These are phyloP conservation scores for Yponomeuta malinellus DNA, from an alignment of 2,888 invertebrate genomes.

Conservation along the genomic window DNA sequence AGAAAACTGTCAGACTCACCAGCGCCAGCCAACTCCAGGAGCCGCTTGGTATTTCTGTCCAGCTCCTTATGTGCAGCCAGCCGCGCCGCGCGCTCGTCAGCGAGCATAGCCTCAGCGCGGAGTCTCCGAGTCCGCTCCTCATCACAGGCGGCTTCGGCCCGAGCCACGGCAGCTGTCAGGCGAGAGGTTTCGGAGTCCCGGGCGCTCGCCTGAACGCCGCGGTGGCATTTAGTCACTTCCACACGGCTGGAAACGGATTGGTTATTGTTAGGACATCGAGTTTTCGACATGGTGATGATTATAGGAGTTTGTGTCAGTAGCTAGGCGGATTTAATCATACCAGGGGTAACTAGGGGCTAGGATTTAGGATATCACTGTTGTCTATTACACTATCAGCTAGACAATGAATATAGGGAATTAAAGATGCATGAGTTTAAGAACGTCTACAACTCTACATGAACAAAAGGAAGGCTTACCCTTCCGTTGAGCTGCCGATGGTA, in stretches of 20 bases:
- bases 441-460: too few relatives aligned
- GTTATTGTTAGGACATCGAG: neutral
- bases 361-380: too few relatives aligned
- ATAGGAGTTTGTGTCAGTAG: too few relatives aligned
- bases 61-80: constrained; percentile 84
- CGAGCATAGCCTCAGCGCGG: constrained; percentile 77
- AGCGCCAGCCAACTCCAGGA: constrained; percentile 76
- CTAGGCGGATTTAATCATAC: too few relatives aligned
- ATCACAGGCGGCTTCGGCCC: constrained; percentile 76
- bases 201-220: constrained; percentile 79
- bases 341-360: too few relatives aligned
- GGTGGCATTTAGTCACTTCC: constrained; percentile 69
- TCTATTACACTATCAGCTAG: too few relatives aligned
- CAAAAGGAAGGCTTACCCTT: neutral
- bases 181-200: constrained; percentile 79
- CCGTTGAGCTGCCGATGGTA: neutral
- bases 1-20: constrained; percentile 40
- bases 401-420: too few relatives aligned
- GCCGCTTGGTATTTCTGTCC: constrained; percentile 82
- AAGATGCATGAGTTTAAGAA: too few relatives aligned
- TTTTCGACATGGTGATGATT: too few relatives aligned
- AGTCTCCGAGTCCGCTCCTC: constrained; percentile 75
- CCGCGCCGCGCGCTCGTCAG: constrained; percentile 82
- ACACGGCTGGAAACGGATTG: constrained; percentile 34
- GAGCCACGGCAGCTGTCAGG: constrained; percentile 75